phyloP scores from a whole-genome alignment of 2,888 invertebrate genomes.

The Drosophila lutescens region DNA sequence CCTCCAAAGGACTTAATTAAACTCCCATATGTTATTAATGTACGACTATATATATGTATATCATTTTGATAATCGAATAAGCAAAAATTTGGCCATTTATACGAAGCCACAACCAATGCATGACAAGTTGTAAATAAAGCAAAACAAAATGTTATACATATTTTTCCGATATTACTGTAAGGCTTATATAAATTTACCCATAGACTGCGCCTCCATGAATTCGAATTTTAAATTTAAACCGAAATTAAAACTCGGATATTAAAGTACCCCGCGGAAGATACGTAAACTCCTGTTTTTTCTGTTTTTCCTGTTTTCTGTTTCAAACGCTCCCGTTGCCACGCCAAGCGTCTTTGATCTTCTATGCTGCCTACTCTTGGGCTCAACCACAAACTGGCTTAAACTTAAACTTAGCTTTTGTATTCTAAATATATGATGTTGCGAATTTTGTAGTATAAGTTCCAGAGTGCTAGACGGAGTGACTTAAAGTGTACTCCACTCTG shows the following conservation, averaged over 20 bases:
- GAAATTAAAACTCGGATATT: background rate
- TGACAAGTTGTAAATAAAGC: slow-evolving; percentile 40
- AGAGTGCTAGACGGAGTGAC: slow-evolving; percentile 12
- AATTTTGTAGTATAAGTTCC: slow-evolving; percentile 29
- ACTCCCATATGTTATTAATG: slow-evolving; percentile 35
- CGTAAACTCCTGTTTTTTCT: background rate
- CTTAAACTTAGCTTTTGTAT: slow-evolving; percentile 30
- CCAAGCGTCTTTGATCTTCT: slow-evolving; percentile 21
- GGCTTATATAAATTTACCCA: slow-evolving; percentile 11
- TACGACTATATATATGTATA: slow-evolving; percentile 9
- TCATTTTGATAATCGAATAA: slow-evolving; percentile 21
- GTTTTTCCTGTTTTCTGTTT: background rate
- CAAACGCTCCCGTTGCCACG: slow-evolving; percentile 13
- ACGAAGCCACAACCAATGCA: slow-evolving; percentile 20
- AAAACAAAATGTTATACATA: slow-evolving; percentile 15
- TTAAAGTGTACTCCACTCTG: slow-evolving; percentile 19
- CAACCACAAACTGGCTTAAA: slow-evolving; percentile 19
- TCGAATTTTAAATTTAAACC: slow-evolving; percentile 7
- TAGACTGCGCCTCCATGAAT: slow-evolving; percentile 34
- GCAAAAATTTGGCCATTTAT: background rate
- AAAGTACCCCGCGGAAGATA: background rate
- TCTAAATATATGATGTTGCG: slow-evolving; percentile 28
- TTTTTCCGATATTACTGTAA: slow-evolving; percentile 8
- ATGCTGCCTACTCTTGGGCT: slow-evolving; percentile 22
- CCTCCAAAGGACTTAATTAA: slow-evolving; percentile 13